phyloP scores from a whole-genome alignment of 2,888 invertebrate genomes.

The Melieria omissa region DNA sequence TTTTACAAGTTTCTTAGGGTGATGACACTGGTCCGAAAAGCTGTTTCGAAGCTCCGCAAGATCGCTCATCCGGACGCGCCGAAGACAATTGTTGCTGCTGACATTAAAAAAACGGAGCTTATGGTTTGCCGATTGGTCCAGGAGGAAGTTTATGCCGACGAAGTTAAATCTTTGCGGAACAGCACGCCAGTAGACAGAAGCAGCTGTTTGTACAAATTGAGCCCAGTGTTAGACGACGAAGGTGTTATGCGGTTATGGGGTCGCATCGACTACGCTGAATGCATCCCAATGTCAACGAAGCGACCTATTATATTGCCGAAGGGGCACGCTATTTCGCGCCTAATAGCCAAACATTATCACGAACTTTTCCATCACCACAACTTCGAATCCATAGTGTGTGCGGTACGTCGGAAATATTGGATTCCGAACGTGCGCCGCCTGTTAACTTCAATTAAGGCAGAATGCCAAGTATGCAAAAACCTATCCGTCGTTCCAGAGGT shows the following conservation, averaged over 20 bases:
- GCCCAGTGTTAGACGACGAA: slow-evolving; percentile 9
- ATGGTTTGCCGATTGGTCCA: not conserved
- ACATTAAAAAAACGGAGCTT: not conserved
- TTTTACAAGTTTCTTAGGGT: slow-evolving; percentile 16
- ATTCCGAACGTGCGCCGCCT: slow-evolving; percentile 26
- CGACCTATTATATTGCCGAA: slow-evolving; percentile 15
- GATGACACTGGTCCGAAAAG: not conserved
- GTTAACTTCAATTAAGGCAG: slow-evolving; percentile 25
- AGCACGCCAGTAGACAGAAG: not conserved
- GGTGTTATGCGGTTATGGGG: slow-evolving; percentile 9
- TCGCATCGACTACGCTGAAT: slow-evolving; percentile 9
- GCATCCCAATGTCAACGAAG: not conserved
- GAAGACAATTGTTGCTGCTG: not conserved
- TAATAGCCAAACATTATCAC: slow-evolving; percentile 7
- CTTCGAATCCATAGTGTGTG: not conserved
- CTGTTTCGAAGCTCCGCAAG: not conserved
- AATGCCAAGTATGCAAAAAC: slow-evolving; percentile 11
- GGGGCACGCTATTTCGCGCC: not conserved
- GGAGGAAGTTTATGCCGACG: not conserved
- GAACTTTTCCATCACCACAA: slow-evolving; percentile 15
- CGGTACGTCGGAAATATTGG: not conserved
- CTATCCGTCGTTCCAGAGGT: slow-evolving; percentile 27
- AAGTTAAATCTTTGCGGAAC: not conserved
- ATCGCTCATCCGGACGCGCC: not conserved
- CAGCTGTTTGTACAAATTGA: slow-evolving; percentile 1